A percentile compares a stretch with the other conserved stretches of the same genome.
phyloP scores from a whole-genome alignment of 2,888 invertebrate genomes.

The Pseudococcus longispinus region DNA sequence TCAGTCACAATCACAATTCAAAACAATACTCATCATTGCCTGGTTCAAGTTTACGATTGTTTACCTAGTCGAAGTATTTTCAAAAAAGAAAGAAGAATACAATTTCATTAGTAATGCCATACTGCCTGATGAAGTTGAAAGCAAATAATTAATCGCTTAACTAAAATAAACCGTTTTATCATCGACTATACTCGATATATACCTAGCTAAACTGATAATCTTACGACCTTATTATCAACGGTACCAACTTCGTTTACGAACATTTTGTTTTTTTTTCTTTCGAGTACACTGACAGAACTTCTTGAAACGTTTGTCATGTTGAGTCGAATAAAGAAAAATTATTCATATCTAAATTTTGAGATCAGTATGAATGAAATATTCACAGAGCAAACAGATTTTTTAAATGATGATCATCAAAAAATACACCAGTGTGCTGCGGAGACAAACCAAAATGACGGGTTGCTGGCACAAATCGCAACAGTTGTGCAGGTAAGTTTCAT shows the following conservation, averaged over 20 bases:
- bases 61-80: not conserved
- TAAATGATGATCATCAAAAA: not conserved
- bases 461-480: not conserved
- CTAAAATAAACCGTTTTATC: constrained; percentile 31
- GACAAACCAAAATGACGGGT: not conserved
- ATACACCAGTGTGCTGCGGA: not conserved
- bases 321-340: not conserved
- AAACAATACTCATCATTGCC: too few relatives aligned
- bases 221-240: constrained; percentile 30
- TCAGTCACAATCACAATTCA: too few relatives aligned
- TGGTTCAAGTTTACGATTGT: not conserved
- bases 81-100: not conserved
- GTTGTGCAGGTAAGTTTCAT: not conserved
- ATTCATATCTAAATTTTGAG: not conserved
- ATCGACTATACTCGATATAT: constrained; percentile 19
- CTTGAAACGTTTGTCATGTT: not conserved
- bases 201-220: not conserved
- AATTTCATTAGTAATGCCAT: not conserved
- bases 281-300: not conserved
- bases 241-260: not conserved
- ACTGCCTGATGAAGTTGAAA: not conserved
- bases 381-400: not conserved
- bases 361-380: not conserved
- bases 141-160: constrained; percentile 25
- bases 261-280: not conserved